Conservation (phyloP, 2,113 vertebrate species). For the Pluvialis apricaria region DNA sequence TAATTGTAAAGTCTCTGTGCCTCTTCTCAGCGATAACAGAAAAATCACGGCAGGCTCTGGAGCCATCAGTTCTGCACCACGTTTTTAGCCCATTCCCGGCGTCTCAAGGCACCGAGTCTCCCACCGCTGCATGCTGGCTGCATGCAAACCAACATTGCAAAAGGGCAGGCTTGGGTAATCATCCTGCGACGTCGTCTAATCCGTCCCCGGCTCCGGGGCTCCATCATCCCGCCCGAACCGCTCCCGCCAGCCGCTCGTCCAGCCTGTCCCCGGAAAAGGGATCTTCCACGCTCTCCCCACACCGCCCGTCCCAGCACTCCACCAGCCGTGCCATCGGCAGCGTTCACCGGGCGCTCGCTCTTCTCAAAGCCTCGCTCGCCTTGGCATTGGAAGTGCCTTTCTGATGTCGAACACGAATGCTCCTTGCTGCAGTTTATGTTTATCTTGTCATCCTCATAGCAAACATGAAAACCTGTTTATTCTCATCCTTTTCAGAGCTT, state of each 20-base stretch:
- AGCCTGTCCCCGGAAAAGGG: background rate
- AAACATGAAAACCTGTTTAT: constrained; percentile 54
- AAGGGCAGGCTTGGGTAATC: fast-evolving
- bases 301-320: fast-evolving
- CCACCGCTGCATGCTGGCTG: too few relatives aligned
- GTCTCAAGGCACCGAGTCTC: too few relatives aligned
- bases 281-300: background rate
- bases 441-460: constrained; percentile 22
- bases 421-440: constrained; percentile 33
- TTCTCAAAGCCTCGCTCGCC: fast-evolving
- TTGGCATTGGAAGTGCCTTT: background rate
- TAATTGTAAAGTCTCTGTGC: too few relatives aligned
- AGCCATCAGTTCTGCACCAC: too few relatives aligned
- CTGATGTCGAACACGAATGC: background rate
- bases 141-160: fast-evolving
- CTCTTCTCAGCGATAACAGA: too few relatives aligned
- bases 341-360: fast-evolving
- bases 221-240: fast-evolving
- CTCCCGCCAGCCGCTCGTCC: fast-evolving
- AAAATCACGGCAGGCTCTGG: too few relatives aligned
- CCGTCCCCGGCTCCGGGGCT: background rate
- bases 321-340: fast-evolving
- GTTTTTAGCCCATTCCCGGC: too few relatives aligned
- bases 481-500: constrained; percentile 13
- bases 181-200: fast-evolving